Conservation (phyloP, 2,888 invertebrate species). For the Acholoe squamosa region DNA sequence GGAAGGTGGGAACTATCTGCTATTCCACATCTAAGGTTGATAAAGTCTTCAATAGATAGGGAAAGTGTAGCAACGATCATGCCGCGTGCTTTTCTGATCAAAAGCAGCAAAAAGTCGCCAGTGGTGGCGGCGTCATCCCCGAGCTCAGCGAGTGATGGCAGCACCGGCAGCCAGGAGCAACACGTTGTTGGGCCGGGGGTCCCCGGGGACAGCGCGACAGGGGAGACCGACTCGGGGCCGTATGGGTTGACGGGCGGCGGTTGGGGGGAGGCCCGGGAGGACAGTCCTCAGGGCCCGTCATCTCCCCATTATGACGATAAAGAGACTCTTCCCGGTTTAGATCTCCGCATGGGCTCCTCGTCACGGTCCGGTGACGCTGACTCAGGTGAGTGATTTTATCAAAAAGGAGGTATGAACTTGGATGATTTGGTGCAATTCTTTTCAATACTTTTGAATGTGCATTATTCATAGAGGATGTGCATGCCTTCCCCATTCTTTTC, state of each 20-base stretch:
- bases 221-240: constrained; percentile 40
- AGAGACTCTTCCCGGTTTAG: neutral
- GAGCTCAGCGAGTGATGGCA: neutral
- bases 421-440: no score
- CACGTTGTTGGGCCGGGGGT: neutral
- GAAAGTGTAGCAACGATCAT: neutral
- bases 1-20: no score
- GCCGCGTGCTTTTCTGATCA: constrained; percentile 23
- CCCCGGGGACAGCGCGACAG: neutral
- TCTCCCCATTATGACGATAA: neutral
- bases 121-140: neutral
- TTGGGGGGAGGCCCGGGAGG: neutral
- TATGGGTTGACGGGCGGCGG: neutral
- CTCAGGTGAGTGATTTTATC: constrained; percentile 36
- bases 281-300: neutral
- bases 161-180: neutral
- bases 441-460: no score
- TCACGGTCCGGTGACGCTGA: neutral
- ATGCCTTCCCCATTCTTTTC: no score
- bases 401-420: no score
- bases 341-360: neutral
- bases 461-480: no score
- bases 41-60: no score
- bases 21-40: no score
- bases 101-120: constrained; percentile 5